phyloP scores from a whole-genome alignment of 2,113 vertebrate genomes.

The Nymphicus hollandicus region DNA sequence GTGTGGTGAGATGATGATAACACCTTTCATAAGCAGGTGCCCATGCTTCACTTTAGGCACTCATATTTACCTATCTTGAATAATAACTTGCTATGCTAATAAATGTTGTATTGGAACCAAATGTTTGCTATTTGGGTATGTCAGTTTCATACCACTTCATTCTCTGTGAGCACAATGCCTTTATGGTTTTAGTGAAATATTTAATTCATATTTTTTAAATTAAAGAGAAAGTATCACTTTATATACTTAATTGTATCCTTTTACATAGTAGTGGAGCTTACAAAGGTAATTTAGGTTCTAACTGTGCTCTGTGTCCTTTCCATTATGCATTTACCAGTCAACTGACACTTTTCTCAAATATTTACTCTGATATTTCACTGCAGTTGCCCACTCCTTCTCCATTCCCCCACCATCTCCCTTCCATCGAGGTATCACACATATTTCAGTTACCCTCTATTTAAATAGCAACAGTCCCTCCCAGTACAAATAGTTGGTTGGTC shows the following conservation, averaged over 20 bases:
- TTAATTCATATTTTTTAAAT: neutral
- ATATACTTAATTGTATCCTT: neutral
- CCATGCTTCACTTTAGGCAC: neutral
- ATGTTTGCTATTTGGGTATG: neutral
- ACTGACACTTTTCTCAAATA: neutral
- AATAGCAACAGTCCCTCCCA: too few relatives aligned
- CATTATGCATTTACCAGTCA: neutral
- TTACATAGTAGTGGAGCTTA: neutral
- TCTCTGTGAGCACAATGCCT: neutral
- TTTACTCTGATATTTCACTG: neutral
- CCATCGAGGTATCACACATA: neutral
- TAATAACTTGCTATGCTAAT: neutral
- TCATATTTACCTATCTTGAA: neutral
- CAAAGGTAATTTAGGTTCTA: neutral
- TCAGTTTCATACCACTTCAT: neutral
- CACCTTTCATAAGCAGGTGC: neutral
- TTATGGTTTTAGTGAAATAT: neutral
- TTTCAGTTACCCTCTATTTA: conserved; percentile 15
- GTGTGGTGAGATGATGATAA: neutral
- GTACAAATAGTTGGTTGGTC: too few relatives aligned
- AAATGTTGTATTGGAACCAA: neutral
- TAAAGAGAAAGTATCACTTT: neutral
- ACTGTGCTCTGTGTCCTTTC: neutral
- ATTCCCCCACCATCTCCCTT: neutral
- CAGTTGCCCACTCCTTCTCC: neutral